A percentile compares a stretch with the other conserved stretches of the same genome.
phyloP scores from a whole-genome alignment of 2,113 vertebrate genomes.

The Camelus dromedarius region DNA sequence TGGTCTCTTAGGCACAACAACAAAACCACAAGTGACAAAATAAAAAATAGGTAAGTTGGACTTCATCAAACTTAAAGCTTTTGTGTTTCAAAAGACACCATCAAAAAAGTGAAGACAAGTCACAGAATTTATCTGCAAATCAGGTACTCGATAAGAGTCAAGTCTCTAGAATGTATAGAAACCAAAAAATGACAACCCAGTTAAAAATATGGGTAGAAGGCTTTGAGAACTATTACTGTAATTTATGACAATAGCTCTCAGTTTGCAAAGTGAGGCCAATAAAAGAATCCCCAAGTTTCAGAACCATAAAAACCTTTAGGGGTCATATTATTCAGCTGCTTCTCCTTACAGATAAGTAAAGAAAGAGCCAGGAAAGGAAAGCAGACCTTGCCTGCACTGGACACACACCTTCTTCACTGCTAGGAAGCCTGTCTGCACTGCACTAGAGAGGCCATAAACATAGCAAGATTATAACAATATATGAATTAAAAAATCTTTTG shows the following conservation, averaged over 20 bases:
- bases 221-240: neutral
- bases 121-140: neutral
- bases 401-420: neutral
- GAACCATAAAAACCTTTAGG: neutral
- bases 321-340: neutral
- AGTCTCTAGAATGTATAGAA: neutral
- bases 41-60: neutral
- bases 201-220: neutral
- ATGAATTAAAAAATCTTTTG: neutral
- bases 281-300: slow-evolving; percentile 13
- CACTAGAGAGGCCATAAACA: neutral
- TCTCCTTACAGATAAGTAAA: neutral
- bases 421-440: neutral
- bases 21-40: neutral
- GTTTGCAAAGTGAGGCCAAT: neutral
- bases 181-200: neutral
- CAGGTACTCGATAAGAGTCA: neutral
- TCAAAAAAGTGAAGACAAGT: neutral
- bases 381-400: neutral
- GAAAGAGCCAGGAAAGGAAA: neutral
- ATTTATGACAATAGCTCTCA: neutral
- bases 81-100: neutral
- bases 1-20: neutral
- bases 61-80: slow-evolving; percentile 28
- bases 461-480: neutral